phyloP scores from a whole-genome alignment of 2,888 invertebrate species.

The Cryptops parisi region DNA sequence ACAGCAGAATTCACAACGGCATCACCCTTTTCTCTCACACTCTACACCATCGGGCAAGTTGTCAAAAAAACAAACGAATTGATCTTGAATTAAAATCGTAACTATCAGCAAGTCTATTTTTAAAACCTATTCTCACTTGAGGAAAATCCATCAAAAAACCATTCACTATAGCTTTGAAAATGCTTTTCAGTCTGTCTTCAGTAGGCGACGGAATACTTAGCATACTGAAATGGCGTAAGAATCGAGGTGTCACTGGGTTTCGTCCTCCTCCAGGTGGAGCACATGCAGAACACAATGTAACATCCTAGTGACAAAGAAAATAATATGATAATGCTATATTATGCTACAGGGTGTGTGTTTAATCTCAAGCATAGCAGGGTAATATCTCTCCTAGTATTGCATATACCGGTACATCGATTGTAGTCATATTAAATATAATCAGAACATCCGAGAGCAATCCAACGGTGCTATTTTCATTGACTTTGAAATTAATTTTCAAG shows the following conservation, averaged over 20 bases:
- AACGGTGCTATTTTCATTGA: too few relatives aligned
- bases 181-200: conserved; percentile 32
- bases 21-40: conserved; percentile 19
- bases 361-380: too few relatives aligned
- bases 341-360: too few relatives aligned
- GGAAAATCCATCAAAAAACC: conserved; percentile 21
- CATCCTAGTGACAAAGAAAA: conserved; percentile 38
- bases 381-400: too few relatives aligned
- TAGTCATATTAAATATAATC: too few relatives aligned
- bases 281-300: conserved; percentile 41
- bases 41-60: neutral
- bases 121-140: conserved; percentile 24
- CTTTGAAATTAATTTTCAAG: too few relatives aligned
- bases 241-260: conserved; percentile 64
- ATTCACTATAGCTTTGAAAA: conserved; percentile 28
- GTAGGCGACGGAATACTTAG: conserved; percentile 38
- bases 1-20: conserved; percentile 31
- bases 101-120: too few relatives aligned
- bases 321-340: neutral
- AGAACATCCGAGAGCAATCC: too few relatives aligned
- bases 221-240: conserved; percentile 74
- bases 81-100: too few relatives aligned
- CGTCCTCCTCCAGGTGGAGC: conserved; percentile 56
- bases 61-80: too few relatives aligned
- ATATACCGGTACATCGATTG: too few relatives aligned